Evolutionary conservation across 2,797 vertebrate genomes (phyloP), one percentile per base, ranked within the genome.

Genomic region (Acanthurus tractus): DNA sequence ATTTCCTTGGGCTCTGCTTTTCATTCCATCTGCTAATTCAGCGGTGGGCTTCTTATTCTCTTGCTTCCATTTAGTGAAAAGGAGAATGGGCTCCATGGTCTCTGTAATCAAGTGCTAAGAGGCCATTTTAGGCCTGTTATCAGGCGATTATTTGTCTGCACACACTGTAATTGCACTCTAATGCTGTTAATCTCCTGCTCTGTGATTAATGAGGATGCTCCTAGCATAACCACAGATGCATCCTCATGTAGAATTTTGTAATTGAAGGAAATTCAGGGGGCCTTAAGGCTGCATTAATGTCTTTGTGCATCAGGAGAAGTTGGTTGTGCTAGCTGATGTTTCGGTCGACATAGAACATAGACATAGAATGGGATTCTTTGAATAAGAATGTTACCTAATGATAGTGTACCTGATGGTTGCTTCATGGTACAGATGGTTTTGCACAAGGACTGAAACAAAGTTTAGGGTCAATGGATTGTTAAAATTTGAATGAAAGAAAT

Each of bases 111-210:
- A 74, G 54, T 38, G 15, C 64, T 61, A 67, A 79, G 53, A 84
- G 83, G 74, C 76, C 66, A 62, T 90, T 90, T 85, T 66, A 71
- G 68, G 76, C 49, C 55, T 13, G 49, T 84, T 86, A 88, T 92
- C 71, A 72, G 86, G 76, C 85, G 73, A 89, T 90, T 89, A 84
- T 90, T 92, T 89, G 86, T 86, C 74, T 76, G 81, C 85, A 69
- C 83, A 82, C 73, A 64, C 70, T 86, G 82, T 90, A 93, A 94
- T 93, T 92, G 92, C 81, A 71, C 59, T 59, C 48, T 50, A 55
- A 76, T 42, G 10, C 56, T 1, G 17, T 85, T 89, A 72, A 87
- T 86, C 76, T 82, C 38, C 55, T 36, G 13, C 76, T 20, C 71
- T 46, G 42, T 85, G 79, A 87, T 90, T 90, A 91, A 90, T 57